Evolutionary conservation across 2,888 invertebrate genomes (phyloP), one percentile per base, ranked within the genome.

Genomic region (Brenthis daphne): DNA sequence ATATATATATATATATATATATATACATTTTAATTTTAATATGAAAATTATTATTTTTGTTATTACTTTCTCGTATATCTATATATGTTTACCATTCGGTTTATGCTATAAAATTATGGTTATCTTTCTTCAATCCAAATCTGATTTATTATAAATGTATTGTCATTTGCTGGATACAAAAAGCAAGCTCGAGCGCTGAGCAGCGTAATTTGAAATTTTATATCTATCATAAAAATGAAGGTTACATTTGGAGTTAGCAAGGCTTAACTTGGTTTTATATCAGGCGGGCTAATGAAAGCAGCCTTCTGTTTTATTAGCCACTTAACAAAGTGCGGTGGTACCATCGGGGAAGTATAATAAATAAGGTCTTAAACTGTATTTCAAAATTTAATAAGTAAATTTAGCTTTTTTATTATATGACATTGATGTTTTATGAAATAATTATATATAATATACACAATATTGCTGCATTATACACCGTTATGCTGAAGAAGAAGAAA

Each of bases 181-280:
- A 58, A 14, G 66, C 64, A 57, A 57, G 60, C 66, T 53, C 13
- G 55, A 56, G 50, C 54, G 51, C 53, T 80, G 84, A 86, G 84
- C 82, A 82, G 85, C 80, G 79, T 85, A 89, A 88, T 90, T 89
- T 86, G 79, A 87, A 87, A 86, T 89, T 90, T 91, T 89, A 90
- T 88, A 83, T 78, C 82, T 73, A 77, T 83, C 89, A 82, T 91
- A 87, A 90, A 90, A 85, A 78, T 77, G 79, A 80, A 85, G 86
- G 86, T 86, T 86, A 84, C 82, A 84, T 85, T 84, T 85, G 80
- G 79, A 84, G 84, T 83, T 80, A 77, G 80, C 75, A 81, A 83
- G 80, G 80, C 81, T 80, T 83, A 83, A 85, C 84, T 84, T 81
- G 82, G 82, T 82, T 85, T 87, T 88, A 88, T 85, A 82, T 80